Base-by-base conservation (phyloP, 2,113 vertebrate genomes). In the Pygoscelis antarcticus region DNA sequence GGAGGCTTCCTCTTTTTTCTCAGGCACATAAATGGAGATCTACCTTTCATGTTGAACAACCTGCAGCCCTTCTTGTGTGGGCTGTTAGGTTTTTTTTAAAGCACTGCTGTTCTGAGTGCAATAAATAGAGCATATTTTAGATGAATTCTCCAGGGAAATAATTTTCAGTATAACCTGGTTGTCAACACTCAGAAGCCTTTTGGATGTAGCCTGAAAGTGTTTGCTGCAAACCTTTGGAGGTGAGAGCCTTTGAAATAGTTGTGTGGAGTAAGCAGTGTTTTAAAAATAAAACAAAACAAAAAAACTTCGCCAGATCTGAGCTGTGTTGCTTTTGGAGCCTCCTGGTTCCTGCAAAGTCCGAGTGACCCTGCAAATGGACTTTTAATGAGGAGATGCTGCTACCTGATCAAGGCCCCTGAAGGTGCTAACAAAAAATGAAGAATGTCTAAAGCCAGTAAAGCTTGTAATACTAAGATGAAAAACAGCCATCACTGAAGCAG, bases 31-130 rank as follows among this genome's bases (percentile, higher is more conserved):
- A 92, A 77, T 61, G 14, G 62, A 70, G 36, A 49, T 44, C 40
- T 69, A 0, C 58, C 16, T 93, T 86, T 83, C 42, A 16, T 16
- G 17, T 9, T 88, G 83, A 92, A 54, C 49, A 86, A 66, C 71
- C 83, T 90, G 29, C 58, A 96, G 42, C 68, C 58, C 19, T 94
- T 84, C 77, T 90, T 87, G 86, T 91, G 79, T 95, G 68, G 86
- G 68, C 58, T 89, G 62, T 47, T 64, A 57, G 36, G 2, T 29
- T n/a, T 70, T 72, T 92, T 78, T 82, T n/a, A n/a, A 66, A 89
- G 71, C n/a, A 15, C 82, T 90, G 47, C 40, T 69, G 42, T 68
- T 93, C 70, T 85, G 77, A 84, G 55, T 68, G 83, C 57, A 84
- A 84, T 87, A 92, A 89, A 91, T 83, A 79, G 75, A 87, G 57